Evolutionary conservation across 1,140 invertebrate genomes (phyloP), one percentile per base, ranked within the genome.

Genomic region (Ceratitis capitata): DNA sequence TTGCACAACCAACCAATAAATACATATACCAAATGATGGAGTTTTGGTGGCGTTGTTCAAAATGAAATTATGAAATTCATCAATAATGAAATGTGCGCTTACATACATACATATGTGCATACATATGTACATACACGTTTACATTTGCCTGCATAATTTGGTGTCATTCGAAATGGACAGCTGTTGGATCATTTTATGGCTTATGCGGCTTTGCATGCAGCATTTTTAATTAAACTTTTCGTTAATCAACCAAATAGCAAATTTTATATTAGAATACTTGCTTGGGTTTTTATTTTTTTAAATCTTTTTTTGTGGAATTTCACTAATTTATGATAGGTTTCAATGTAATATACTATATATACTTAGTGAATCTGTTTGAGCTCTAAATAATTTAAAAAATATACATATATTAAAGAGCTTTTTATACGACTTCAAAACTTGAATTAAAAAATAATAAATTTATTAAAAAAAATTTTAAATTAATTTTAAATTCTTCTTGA

Each of bases 61-160:
- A 61, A 69, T 69, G 5, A 69, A 69, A 69, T 69, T 69, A 61
- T 61, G 58, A 61, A 61, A 61, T 29, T 61, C 58, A 3, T 26
- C 58, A 32, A 32, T 39, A n/a, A 39, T 69, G 16, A 32, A 69
- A 69, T 39, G 6, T 39, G 64, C 64, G 14, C 26, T 0, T 10
- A 1, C 58, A n/a, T n/a, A 0, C 26, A 61, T 61, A 29, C 26
- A 32, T 26, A 61, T 23, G n/a, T 3, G 10, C 12, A 26, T 26
- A 10, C 3, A 4, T 58, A 29, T 12, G 23, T 58, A 47, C 45
- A 56, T 56, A 19, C 51, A 56, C 16, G n/a, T 5, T 14, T 16
- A 14, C 35, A 39, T 35, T 39, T 61, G 26, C 29, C 23, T 61
- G 61, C 29, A 69, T 69, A 39, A 23, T 35, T n/a, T n/a, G 23